A percentile compares a stretch with the other conserved stretches of the same genome.
phyloP scores from a whole-genome alignment of 2,888 invertebrate genomes.

The Teleiodes luculella region DNA sequence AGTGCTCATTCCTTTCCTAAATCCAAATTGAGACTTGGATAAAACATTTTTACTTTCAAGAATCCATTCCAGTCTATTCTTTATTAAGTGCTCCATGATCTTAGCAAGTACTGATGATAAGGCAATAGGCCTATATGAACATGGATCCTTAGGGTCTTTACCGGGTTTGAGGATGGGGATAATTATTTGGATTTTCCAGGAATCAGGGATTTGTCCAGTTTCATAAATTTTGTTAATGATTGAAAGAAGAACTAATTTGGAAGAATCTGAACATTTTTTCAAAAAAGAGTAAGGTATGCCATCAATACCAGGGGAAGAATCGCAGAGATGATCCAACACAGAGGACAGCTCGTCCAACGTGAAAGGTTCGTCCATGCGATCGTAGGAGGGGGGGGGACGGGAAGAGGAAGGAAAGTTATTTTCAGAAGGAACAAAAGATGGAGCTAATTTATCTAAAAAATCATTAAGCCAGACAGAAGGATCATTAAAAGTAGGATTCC shows the following conservation, averaged over 20 bases:
- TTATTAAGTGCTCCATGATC: conserved; percentile 28
- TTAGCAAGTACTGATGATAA: conserved; percentile 24
- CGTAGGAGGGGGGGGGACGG: not conserved
- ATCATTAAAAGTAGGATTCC: not conserved
- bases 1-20: conserved; percentile 30
- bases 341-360: conserved; percentile 15
- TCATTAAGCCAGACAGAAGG: not conserved
- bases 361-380: conserved; percentile 12
- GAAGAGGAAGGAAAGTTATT: not conserved
- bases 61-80: conserved; percentile 29
- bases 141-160: conserved; percentile 21
- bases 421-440: conserved; percentile 2
- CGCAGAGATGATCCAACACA: conserved; percentile 11
- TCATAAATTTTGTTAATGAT: conserved; percentile 11
- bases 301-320: conserved; percentile 22
- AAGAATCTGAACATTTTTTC: not conserved
- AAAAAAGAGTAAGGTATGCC: conserved; percentile 23
- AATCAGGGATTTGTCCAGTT: conserved; percentile 13
- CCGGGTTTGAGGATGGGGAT: conserved; percentile 29
- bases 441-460: conserved; percentile 11
- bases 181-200: conserved; percentile 28
- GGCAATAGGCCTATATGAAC: conserved; percentile 26
- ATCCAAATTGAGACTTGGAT: conserved; percentile 26
- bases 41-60: conserved; percentile 21
- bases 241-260: not conserved